These are phyloP conservation scores for Phoenicopterus ruber DNA, from an alignment of 2,113 vertebrate species.

Conservation along the genomic window DNA sequence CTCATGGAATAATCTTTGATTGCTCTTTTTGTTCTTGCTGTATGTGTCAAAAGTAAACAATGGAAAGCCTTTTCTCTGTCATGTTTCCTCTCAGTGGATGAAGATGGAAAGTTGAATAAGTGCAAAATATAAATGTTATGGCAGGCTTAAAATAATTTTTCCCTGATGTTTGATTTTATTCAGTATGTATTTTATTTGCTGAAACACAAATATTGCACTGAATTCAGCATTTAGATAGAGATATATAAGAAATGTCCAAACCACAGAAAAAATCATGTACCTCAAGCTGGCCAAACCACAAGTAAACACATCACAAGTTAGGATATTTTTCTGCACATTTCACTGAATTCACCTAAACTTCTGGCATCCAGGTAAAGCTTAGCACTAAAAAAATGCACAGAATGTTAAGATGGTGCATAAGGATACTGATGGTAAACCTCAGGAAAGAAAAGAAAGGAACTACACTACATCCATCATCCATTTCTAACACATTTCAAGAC, in stretches of 20 bases:
- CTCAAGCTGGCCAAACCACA: not conserved
- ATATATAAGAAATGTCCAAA: not conserved
- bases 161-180: not conserved
- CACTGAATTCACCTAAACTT: not conserved
- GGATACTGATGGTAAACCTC: not conserved
- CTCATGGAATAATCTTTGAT: slow-evolving; percentile 63
- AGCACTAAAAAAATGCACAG: not conserved
- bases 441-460: not conserved
- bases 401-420: not conserved
- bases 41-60: slow-evolving; percentile 65
- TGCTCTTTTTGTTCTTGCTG: slow-evolving; percentile 51
- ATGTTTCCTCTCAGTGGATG: slow-evolving; percentile 6
- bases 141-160: not conserved
- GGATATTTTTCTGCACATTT: not conserved
- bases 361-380: not conserved
- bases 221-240: not conserved
- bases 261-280: not conserved
- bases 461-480: not conserved
- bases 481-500: not conserved
- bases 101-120: slow-evolving; percentile 36
- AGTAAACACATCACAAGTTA: not conserved
- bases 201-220: not conserved
- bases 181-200: not conserved
- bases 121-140: not conserved
- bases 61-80: slow-evolving; percentile 58